These are phyloP conservation scores for Silurus asotus DNA, from an alignment of 2,113 vertebrate species.

Conservation along the genomic window DNA sequence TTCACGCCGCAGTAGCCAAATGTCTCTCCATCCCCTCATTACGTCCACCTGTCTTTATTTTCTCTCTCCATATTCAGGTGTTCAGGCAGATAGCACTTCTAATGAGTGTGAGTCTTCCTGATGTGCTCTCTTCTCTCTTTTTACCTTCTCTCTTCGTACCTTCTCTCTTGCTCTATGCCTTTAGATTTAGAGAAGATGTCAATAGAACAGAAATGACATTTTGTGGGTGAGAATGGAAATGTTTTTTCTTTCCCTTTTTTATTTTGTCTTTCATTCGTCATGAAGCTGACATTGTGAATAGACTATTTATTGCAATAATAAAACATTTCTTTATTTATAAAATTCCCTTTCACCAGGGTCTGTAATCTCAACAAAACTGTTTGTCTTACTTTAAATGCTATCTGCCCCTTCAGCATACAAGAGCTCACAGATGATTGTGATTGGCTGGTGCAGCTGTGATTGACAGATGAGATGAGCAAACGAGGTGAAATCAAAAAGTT, in stretches of 20 bases:
- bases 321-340: neutral
- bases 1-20: neutral
- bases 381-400: neutral
- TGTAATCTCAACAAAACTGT: neutral
- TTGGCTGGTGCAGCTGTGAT: neutral
- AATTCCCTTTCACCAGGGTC: neutral
- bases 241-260: neutral
- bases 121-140: neutral
- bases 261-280: neutral
- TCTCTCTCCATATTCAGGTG: neutral
- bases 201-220: neutral
- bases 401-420: neutral
- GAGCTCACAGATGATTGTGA: neutral
- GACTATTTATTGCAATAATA: neutral
- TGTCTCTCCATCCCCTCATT: constrained; percentile 7
- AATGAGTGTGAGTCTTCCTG: neutral
- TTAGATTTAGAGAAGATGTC: neutral
- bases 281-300: neutral
- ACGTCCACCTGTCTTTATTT: neutral
- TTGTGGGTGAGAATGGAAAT: neutral
- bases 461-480: neutral
- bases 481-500: no score
- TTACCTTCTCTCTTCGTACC: neutral
- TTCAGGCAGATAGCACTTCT: neutral
- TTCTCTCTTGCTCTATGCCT: no score